These are phyloP conservation scores for Cisticola juncidis DNA, from an alignment of 2,113 vertebrate species.

Conservation along the genomic window DNA sequence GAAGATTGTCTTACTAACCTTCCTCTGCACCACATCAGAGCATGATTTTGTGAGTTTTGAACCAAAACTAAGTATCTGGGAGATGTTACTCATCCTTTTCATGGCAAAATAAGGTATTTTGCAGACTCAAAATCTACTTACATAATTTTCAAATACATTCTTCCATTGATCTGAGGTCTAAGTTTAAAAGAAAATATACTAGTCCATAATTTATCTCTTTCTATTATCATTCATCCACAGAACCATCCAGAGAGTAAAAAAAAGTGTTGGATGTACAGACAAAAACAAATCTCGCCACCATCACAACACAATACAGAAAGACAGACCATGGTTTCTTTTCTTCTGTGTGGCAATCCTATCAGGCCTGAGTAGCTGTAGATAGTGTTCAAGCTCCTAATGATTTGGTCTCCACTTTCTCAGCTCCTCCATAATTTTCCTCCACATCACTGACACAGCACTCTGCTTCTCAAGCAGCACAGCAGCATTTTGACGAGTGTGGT, in stretches of 20 bases:
- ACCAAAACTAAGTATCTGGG: neutral
- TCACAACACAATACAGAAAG: neutral
- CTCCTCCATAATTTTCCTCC: neutral
- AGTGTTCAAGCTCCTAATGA: neutral
- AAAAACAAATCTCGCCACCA: neutral
- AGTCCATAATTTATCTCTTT: neutral
- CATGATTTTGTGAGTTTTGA: neutral
- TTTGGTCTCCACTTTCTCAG: neutral
- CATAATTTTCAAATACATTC: neutral
- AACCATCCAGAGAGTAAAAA: neutral
- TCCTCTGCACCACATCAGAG: neutral
- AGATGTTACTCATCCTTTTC: accelerated
- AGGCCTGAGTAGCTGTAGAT: neutral
- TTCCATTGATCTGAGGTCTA: neutral
- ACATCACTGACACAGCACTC: neutral
- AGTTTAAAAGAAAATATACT: neutral
- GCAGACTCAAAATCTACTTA: neutral
- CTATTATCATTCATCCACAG: neutral
- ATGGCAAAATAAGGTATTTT: neutral
- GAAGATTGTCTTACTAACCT: neutral
- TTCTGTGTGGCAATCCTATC: neutral
- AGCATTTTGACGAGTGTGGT: neutral
- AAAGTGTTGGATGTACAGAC: neutral
- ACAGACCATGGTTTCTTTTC: neutral
- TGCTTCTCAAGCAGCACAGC: accelerated